These are phyloP conservation scores for Thunnus maccoyii DNA, from an alignment of 2,113 vertebrate genomes.

Conservation along the genomic window DNA sequence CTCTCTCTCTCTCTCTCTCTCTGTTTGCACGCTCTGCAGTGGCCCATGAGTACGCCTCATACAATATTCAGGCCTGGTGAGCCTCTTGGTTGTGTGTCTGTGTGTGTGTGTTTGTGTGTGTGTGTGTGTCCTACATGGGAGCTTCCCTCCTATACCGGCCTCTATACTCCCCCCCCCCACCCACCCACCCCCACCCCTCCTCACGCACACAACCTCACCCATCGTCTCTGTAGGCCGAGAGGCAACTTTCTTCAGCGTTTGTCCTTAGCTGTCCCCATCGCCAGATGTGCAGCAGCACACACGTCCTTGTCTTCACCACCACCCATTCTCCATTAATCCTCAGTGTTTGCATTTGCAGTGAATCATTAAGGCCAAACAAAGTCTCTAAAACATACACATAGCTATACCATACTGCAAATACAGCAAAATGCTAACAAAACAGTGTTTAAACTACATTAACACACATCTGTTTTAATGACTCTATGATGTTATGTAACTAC, in stretches of 20 bases:
- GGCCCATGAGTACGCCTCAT: constrained; percentile 81
- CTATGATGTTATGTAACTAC: no score
- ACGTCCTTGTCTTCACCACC: not conserved
- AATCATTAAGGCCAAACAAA: not conserved
- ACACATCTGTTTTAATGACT: no score
- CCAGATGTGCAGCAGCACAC: constrained; percentile 48
- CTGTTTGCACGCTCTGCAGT: constrained; percentile 66
- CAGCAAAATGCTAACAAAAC: no score
- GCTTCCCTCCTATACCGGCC: constrained; percentile 34
- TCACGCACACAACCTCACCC: constrained; percentile 15
- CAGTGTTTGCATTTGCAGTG: constrained; percentile 1
- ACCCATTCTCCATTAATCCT: constrained; percentile 28
- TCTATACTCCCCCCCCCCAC: constrained; percentile 18
- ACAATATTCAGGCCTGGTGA: constrained; percentile 81
- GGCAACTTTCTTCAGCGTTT: constrained; percentile 38
- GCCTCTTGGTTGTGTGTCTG: constrained; percentile 63
- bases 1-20: constrained; percentile 30
- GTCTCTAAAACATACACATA: not conserved
- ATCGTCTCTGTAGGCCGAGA: constrained; percentile 32
- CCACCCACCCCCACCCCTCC: not conserved
- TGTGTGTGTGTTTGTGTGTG: constrained; percentile 20
- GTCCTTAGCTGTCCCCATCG: constrained; percentile 63
- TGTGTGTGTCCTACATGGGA: constrained; percentile 62
- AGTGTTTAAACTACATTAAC: no score
- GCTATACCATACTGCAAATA: not conserved